Percentiles rank a stretch among this genome's conserved stretches.
phyloP scores from a whole-genome alignment of 2,888 invertebrate genomes.

The Euproctis similis region DNA sequence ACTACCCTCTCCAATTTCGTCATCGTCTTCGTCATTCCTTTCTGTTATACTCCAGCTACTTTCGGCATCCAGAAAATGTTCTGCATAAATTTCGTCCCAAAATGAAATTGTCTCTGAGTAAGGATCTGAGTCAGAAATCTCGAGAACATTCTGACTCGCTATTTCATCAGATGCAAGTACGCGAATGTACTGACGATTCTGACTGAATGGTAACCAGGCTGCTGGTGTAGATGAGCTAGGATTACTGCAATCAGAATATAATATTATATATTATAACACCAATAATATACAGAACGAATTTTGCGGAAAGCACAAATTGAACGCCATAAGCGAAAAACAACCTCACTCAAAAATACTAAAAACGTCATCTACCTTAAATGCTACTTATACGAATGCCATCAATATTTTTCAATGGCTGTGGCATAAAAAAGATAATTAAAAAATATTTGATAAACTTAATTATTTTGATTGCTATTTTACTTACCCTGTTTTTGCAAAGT shows the following conservation, averaged over 20 bases:
- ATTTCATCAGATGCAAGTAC: conserved; percentile 36
- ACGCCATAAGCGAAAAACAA: too few species aligned
- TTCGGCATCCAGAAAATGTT: conserved; percentile 48
- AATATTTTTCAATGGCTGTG: too few species aligned
- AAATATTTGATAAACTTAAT: neutral
- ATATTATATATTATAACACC: too few species aligned
- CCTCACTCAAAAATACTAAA: too few species aligned
- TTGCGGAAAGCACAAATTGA: too few species aligned
- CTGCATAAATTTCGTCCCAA: conserved; percentile 49
- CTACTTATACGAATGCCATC: too few species aligned
- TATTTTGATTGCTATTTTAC: conserved; percentile 12
- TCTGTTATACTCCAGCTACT: conserved; percentile 38
- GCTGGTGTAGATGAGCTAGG: conserved; percentile 38
- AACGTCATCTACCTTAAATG: too few species aligned
- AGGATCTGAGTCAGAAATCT: conserved; percentile 37
- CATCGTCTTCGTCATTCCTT: conserved; percentile 11
- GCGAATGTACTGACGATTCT: conserved; percentile 29
- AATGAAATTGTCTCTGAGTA: conserved; percentile 35
- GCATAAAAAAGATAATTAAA: too few species aligned
- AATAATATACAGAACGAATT: too few species aligned
- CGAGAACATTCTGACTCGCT: conserved; percentile 28
- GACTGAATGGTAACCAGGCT: conserved; percentile 44
- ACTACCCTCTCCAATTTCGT: neutral
- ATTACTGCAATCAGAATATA: too few species aligned
- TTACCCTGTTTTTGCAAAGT: conserved; percentile 58